Evolutionary conservation across 2,797 vertebrate species (phyloP), one percentile per base, ranked within the genome.

Genomic region (Liasis olivaceus): DNA sequence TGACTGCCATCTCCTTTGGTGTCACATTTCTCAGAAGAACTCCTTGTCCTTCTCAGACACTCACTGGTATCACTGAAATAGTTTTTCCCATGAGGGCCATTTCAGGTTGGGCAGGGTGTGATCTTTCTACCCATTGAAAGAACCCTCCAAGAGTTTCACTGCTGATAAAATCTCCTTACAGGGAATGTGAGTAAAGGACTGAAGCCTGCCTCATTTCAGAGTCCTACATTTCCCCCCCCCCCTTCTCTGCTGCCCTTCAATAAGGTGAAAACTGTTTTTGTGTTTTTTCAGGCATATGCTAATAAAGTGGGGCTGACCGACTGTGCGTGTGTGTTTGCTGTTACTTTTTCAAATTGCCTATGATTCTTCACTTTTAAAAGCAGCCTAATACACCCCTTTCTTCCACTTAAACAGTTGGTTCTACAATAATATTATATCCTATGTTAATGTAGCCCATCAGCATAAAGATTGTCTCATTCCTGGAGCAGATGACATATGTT

Each of bases 211-310:
- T 0, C 11, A 8, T 1, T 56, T 47, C 26, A 4, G 56, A 59
- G 60, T 47, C 85, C 59, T 28, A 3, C 31, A 3, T 42, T 36
- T 22, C 1, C 2, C 51, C 28, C 5, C 26, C 31, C n/a, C n/a
- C 12, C 59, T 28, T 8, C 24, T 36, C 5, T 54, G 2, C 24
- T 87, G 92, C 92, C 93, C 89, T 69, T 86, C 12, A 88, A 93
- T 95, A 94, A 94, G 91, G 91, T 91, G 94, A 94, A 89, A 66
- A 85, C 36, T 90, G 51, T 72, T 1, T 51, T 47, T 88, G 6
- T 51, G 60, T 14, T 86, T 77, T 88, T 90, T 86, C 36, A 92
- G 81, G 36, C 47, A 85, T 47, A 42, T 9, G 15, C 58, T 58
- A 85, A 20, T 9, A 22, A 63, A 88, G n/a, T 0, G 26, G 59